These are phyloP conservation scores for Propithecus coquereli DNA, from an alignment of 2,113 vertebrate genomes.

Conservation along the genomic window DNA sequence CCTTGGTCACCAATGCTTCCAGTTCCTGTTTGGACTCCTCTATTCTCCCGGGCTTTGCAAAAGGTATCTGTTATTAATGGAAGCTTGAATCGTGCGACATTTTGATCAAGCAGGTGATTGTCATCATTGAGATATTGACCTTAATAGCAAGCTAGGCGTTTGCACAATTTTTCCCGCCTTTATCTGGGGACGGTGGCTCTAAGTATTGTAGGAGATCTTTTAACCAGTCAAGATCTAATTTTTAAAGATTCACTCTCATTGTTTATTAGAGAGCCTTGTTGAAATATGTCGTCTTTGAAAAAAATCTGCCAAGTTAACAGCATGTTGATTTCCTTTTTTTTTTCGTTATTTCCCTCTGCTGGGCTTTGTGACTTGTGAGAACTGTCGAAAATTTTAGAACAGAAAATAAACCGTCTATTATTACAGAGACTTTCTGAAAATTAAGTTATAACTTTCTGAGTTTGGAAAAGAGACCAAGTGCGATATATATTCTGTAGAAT, in stretches of 20 bases:
- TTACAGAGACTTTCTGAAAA: neutral
- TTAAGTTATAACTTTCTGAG: neutral
- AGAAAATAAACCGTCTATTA: neutral
- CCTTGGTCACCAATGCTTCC: neutral
- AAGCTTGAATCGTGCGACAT: neutral
- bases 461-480: neutral
- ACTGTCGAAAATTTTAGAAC: neutral
- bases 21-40: neutral
- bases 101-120: neutral
- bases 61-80: neutral
- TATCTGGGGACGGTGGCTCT: neutral
- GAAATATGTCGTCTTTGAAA: neutral
- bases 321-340: neutral
- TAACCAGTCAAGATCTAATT: neutral
- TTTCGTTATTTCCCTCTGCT: neutral
- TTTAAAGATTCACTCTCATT: neutral
- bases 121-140: neutral
- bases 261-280: neutral
- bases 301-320: neutral
- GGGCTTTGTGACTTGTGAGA: neutral
- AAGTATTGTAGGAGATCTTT: neutral
- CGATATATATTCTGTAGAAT: neutral
- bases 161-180: neutral
- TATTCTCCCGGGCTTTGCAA: neutral
- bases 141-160: neutral